These are phyloP conservation scores for Sturnira hondurensis DNA, from an alignment of 2,113 vertebrate species.

Conservation along the genomic window DNA sequence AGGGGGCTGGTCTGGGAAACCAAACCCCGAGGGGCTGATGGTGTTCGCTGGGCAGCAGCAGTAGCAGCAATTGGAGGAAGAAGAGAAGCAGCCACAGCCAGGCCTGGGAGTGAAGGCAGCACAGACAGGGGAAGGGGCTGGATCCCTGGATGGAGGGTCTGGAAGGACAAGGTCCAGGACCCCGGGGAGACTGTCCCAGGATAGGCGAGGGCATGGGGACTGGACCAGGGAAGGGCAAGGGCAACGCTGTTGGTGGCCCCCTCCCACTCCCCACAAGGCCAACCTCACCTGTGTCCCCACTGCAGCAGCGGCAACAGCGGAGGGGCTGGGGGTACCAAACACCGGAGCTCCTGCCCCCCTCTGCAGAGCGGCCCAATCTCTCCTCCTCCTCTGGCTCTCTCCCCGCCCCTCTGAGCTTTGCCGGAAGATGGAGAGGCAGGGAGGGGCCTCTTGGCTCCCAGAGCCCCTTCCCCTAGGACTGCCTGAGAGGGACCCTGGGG, in stretches of 20 bases:
- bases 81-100: slow-evolving; percentile 42
- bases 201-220: slow-evolving; percentile 30
- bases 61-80: neutral
- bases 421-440: slow-evolving; percentile 55
- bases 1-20: slow-evolving; percentile 59
- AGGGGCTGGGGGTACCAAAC: slow-evolving; percentile 61
- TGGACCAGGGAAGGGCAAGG: slow-evolving; percentile 25
- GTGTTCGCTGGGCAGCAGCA: neutral
- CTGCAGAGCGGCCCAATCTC: slow-evolving; percentile 69
- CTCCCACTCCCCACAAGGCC: slow-evolving; percentile 25
- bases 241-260: neutral
- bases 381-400: slow-evolving; percentile 58
- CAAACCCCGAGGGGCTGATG: slow-evolving; percentile 59
- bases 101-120: slow-evolving; percentile 47
- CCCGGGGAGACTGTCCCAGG: slow-evolving; percentile 39
- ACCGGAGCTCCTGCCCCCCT: slow-evolving; percentile 58
- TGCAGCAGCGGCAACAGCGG: slow-evolving; percentile 60
- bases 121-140: slow-evolving; percentile 36
- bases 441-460: slow-evolving; percentile 63
- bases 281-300: slow-evolving; percentile 67
- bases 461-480: slow-evolving; percentile 68
- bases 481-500: slow-evolving; percentile 63
- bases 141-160: slow-evolving; percentile 39
- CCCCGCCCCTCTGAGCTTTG: slow-evolving; percentile 67
- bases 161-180: slow-evolving; percentile 53